Evolutionary conservation across 2,888 invertebrate species (phyloP).

Genomic region (Eucera pruinosa): DNA sequence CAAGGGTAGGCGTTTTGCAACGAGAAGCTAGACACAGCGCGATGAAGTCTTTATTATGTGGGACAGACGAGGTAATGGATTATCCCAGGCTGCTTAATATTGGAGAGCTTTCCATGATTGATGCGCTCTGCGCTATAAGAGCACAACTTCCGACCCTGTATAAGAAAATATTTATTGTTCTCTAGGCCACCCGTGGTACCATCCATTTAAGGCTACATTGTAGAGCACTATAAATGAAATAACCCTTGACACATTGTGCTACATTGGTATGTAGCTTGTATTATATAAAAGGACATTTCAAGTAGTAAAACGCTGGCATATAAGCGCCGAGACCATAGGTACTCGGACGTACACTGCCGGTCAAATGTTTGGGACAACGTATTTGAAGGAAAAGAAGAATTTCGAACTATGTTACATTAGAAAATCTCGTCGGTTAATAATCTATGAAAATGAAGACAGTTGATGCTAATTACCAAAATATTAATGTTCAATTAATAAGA

Average conservation of each 20-base stretch:
- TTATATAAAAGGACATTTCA: not conserved
- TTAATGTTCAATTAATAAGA: too few species aligned
- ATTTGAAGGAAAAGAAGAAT: too few species aligned
- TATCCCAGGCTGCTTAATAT: constrained; percentile 42
- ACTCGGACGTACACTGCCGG: too few species aligned
- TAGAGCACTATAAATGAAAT: not conserved
- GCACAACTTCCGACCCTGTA: constrained; percentile 14
- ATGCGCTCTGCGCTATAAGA: constrained; percentile 18
- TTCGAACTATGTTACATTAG: too few species aligned
- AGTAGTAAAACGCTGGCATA: too few species aligned
- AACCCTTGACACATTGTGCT: not conserved
- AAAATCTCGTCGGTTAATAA: too few species aligned
- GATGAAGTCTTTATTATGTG: constrained; percentile 37
- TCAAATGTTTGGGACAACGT: too few species aligned
- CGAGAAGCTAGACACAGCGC: constrained; percentile 12
- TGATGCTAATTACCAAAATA: too few species aligned
- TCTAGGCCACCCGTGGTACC: not conserved
- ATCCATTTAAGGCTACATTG: not conserved
- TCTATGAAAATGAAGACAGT: too few species aligned
- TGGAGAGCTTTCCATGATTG: constrained; percentile 44
- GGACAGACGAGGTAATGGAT: constrained; percentile 39
- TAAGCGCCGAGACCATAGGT: too few species aligned
- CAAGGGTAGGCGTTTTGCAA: too few species aligned
- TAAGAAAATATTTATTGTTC: constrained; percentile 52
- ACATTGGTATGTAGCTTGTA: too few species aligned